Evolutionary conservation across 1,140 invertebrate genomes (phyloP).

Genomic region (Drosophila erecta): DNA sequence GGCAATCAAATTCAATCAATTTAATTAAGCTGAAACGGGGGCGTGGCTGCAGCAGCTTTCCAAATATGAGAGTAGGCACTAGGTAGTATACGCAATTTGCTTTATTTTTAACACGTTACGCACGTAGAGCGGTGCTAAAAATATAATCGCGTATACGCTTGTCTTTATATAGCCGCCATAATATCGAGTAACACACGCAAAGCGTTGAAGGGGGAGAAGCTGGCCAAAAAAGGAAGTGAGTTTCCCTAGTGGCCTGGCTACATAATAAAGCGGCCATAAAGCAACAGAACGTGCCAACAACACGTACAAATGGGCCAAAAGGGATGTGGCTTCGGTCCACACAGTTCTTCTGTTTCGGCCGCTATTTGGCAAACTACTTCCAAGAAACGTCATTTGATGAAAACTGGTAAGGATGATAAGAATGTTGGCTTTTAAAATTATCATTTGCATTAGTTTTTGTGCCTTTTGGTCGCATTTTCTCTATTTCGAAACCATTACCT

Average conservation of each 20-base stretch:
- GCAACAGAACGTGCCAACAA: constrained; percentile 74
- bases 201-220: constrained; percentile 1
- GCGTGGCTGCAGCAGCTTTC: constrained; percentile 15
- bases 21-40: constrained; percentile 60
- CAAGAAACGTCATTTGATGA: constrained; percentile 1
- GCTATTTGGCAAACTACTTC: constrained; percentile 47
- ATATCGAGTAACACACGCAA: constrained; percentile 75
- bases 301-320: constrained; percentile 81
- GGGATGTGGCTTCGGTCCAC: constrained; percentile 35
- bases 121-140: constrained; percentile 77
- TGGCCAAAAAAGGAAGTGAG: constrained; percentile 32
- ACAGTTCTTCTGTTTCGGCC: constrained; percentile 9
- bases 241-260: constrained; percentile 22
- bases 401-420: constrained; percentile 6
- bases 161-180: constrained; percentile 79
- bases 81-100: constrained; percentile 68
- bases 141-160: constrained; percentile 68
- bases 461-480: background rate
- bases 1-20: constrained; percentile 82
- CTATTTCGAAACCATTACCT: too few species aligned
- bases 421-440: background rate
- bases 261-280: constrained; percentile 80
- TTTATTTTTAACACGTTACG: constrained; percentile 82
- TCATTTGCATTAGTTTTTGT: background rate
- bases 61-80: constrained; percentile 25